Evolutionary conservation across 1,140 invertebrate genomes (phyloP).

Genomic region (Megalonaias nervosa): DNA sequence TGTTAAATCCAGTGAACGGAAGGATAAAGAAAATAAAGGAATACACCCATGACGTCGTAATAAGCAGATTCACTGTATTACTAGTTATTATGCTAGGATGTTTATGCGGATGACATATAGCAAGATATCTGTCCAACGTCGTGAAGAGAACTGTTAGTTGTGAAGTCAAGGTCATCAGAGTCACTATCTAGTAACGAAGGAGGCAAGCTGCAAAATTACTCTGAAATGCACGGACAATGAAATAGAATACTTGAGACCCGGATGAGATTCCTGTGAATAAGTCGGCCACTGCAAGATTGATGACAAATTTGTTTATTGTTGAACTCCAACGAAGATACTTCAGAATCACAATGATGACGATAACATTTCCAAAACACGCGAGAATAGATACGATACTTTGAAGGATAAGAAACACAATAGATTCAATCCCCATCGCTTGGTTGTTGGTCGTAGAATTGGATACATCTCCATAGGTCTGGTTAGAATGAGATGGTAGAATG

Average conservation of each 20-base stretch:
- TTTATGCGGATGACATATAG: slow-evolving; percentile 35
- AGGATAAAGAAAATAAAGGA: background rate
- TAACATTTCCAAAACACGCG: slow-evolving; percentile 29
- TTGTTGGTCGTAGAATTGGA: too few relatives aligned
- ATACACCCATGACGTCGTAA: slow-evolving; percentile 22
- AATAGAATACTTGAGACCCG: slow-evolving; percentile 34
- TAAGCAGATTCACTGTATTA: slow-evolving; percentile 8
- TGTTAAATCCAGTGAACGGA: slow-evolving; percentile 28
- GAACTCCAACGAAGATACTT: slow-evolving; percentile 28
- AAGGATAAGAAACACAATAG: slow-evolving; percentile 20
- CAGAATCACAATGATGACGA: slow-evolving; percentile 37
- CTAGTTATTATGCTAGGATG: slow-evolving; percentile 27
- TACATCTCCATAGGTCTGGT: too few relatives aligned
- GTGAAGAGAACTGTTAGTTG: slow-evolving; percentile 34
- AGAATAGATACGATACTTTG: slow-evolving; percentile 34
- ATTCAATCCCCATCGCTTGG: background rate
- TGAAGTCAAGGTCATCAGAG: slow-evolving; percentile 28
- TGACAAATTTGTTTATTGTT: slow-evolving; percentile 39
- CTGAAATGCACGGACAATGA: slow-evolving; percentile 24
- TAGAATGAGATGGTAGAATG: too few relatives aligned
- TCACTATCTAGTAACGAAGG: slow-evolving; percentile 28
- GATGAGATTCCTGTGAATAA: slow-evolving; percentile 32
- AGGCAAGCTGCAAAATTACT: slow-evolving; percentile 17
- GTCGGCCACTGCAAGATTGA: slow-evolving; percentile 41
- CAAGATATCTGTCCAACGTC: slow-evolving; percentile 40